These are phyloP conservation scores for Ranitomeya imitator DNA, from an alignment of 2,113 vertebrate species.

Conservation along the genomic window DNA sequence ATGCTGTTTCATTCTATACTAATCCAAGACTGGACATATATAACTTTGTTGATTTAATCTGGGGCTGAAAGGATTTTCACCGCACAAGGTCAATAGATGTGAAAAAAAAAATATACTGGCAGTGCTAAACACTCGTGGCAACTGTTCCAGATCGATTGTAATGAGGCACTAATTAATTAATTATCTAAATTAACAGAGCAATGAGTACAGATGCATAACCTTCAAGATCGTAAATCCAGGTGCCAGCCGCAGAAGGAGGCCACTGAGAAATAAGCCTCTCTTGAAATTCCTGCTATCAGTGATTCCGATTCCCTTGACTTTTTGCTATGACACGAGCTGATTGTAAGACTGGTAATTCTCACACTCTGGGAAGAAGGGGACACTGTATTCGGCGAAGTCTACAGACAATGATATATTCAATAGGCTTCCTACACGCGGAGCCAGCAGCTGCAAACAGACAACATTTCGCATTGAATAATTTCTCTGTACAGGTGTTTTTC, in stretches of 20 bases:
- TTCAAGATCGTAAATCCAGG: constrained; percentile 51
- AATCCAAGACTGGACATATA: neutral
- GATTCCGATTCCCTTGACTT: constrained; percentile 28
- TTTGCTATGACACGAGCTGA: constrained; percentile 28
- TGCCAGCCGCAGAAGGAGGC: constrained; percentile 33
- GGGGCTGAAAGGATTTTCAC: constrained; percentile 5
- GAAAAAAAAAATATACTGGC: constrained; percentile 11
- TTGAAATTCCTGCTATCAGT: neutral
- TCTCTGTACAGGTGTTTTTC: constrained; percentile 50
- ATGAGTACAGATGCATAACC: constrained; percentile 47
- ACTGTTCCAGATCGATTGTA: constrained; percentile 53
- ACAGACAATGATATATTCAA: constrained; percentile 53
- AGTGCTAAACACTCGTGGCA: constrained; percentile 37
- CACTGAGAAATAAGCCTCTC: neutral
- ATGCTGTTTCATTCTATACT: neutral
- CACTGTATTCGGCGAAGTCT: constrained; percentile 36
- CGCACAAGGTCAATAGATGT: constrained; percentile 46
- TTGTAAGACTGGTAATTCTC: constrained; percentile 50
- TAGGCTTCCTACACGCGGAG: constrained; percentile 43
- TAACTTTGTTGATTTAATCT: neutral
- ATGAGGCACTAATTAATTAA: constrained; percentile 57
- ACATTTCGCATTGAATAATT: constrained; percentile 49
- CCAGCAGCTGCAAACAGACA: constrained; percentile 45
- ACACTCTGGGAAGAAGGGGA: constrained; percentile 55
- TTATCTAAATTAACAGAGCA: constrained; percentile 51